Percentiles rank a stretch among this genome's conserved stretches.
These are phyloP conservation scores for Protodeltote pygarga DNA, from an alignment of 2,888 invertebrate genomes.

Conservation along the genomic window DNA sequence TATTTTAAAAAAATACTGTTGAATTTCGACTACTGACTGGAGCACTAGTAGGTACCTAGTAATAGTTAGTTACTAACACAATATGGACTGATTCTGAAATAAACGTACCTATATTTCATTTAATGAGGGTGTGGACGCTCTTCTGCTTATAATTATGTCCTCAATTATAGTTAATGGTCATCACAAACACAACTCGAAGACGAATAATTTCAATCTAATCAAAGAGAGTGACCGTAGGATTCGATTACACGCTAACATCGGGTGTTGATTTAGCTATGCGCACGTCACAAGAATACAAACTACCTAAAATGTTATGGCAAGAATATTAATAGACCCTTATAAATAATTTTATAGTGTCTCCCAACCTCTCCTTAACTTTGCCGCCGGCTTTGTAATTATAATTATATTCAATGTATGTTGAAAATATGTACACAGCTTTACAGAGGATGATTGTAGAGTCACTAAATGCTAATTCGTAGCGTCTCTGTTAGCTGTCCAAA, in stretches of 20 bases:
- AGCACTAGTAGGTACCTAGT: no score
- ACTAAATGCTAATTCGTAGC: slow-evolving; percentile 25
- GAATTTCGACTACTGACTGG: no score
- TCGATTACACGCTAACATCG: slow-evolving; percentile 7
- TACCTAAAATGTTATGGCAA: slow-evolving; percentile 6
- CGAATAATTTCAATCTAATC: slow-evolving; percentile 30
- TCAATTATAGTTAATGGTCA: slow-evolving; percentile 22
- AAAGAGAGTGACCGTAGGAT: slow-evolving; percentile 32
- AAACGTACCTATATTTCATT: no score
- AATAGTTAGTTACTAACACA: no score
- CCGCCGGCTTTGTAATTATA: slow-evolving; percentile 9
- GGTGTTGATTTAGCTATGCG: not conserved
- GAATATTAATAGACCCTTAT: slow-evolving; percentile 31
- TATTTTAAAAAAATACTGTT: no score
- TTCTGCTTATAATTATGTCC: no score
- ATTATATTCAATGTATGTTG: slow-evolving; percentile 21
- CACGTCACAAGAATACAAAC: slow-evolving; percentile 9
- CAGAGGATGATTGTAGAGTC: no score
- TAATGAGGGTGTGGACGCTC: slow-evolving; percentile 16
- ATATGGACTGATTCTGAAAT: no score
- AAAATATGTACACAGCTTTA: slow-evolving; percentile 18
- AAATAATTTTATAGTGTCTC: slow-evolving; percentile 19
- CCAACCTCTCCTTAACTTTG: slow-evolving; percentile 8
- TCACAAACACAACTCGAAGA: slow-evolving; percentile 18
- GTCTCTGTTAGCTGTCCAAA: slow-evolving; percentile 8